phyloP scores from a whole-genome alignment of 2,113 vertebrate species.

The Argyrosomus japonicus region DNA sequence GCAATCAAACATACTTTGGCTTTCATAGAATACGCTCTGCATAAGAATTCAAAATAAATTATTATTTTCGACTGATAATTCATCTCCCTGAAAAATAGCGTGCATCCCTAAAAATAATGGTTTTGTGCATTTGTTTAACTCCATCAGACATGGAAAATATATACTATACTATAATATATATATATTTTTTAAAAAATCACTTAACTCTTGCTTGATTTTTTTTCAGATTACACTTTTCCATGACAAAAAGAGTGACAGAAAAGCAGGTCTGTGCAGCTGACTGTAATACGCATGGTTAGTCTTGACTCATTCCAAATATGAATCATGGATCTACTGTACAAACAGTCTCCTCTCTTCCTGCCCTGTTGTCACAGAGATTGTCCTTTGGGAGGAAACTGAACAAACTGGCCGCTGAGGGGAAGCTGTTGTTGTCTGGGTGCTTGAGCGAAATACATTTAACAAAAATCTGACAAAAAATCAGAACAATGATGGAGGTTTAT shows the following conservation, averaged over 20 bases:
- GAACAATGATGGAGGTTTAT: not conserved
- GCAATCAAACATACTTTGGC: too few relatives aligned
- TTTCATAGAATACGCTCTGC: too few relatives aligned
- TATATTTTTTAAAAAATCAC: too few relatives aligned
- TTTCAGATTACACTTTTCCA: not conserved
- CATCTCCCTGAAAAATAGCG: too few relatives aligned
- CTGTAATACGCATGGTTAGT: slow-evolving; percentile 6
- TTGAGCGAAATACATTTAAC: not conserved
- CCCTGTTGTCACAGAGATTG: slow-evolving; percentile 58
- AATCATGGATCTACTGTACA: slow-evolving; percentile 17
- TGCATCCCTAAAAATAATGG: not conserved
- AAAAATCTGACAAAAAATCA: too few relatives aligned
- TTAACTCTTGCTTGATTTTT: not conserved
- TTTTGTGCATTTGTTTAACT: not conserved
- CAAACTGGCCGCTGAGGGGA: slow-evolving; percentile 34
- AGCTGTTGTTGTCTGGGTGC: slow-evolving; percentile 28
- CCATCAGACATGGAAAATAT: not conserved
- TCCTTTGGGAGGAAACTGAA: slow-evolving; percentile 47
- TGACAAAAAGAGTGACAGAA: not conserved
- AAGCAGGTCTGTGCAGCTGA: slow-evolving; percentile 16
- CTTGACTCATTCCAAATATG: slow-evolving; percentile 19
- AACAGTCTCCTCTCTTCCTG: slow-evolving; percentile 20
- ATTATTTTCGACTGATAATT: too few relatives aligned
- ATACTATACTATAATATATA: too few relatives aligned
- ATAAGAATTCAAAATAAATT: too few relatives aligned